These are phyloP conservation scores for Melanotaenia boesemani DNA, from an alignment of 2,797 vertebrate genomes.

Conservation along the genomic window DNA sequence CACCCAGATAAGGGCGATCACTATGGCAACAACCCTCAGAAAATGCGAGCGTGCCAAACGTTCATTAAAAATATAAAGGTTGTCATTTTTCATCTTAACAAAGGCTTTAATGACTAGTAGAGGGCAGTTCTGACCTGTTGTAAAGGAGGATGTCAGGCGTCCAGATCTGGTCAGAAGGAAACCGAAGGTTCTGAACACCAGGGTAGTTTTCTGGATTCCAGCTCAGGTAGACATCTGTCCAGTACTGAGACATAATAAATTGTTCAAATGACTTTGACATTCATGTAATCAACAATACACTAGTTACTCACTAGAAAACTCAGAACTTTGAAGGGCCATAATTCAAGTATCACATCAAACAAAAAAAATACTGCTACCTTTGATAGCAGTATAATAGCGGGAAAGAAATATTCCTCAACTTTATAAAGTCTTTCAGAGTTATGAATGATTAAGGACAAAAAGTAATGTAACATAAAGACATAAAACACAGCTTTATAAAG, in stretches of 20 bases:
- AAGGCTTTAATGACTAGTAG: background rate
- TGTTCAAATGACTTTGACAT: constrained; percentile 41
- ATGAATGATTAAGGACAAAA: background rate
- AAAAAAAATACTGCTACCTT: background rate
- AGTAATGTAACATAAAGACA: background rate
- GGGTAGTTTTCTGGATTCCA: constrained; percentile 91
- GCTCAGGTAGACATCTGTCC: constrained; percentile 90
- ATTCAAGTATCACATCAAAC: background rate
- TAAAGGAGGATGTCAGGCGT: constrained; percentile 94
- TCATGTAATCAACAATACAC: background rate
- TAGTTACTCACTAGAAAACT: background rate
- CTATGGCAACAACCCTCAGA: too few relatives aligned
- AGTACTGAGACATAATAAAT: constrained; percentile 76
- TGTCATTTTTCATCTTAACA: background rate
- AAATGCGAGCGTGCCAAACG: too few relatives aligned
- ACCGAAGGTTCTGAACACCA: constrained; percentile 90
- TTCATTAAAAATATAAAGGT: background rate
- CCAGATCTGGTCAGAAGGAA: constrained; percentile 92
- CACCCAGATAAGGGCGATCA: too few relatives aligned
- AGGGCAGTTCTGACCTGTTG: constrained; percentile 87
- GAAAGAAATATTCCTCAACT: background rate
- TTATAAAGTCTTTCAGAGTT: constrained; percentile 1
- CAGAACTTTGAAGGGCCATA: background rate
- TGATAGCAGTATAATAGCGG: too few relatives aligned
- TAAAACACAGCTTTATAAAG: too few relatives aligned